These are phyloP conservation scores for Gyps fulvus DNA, from an alignment of 2,113 vertebrate species.

Conservation along the genomic window DNA sequence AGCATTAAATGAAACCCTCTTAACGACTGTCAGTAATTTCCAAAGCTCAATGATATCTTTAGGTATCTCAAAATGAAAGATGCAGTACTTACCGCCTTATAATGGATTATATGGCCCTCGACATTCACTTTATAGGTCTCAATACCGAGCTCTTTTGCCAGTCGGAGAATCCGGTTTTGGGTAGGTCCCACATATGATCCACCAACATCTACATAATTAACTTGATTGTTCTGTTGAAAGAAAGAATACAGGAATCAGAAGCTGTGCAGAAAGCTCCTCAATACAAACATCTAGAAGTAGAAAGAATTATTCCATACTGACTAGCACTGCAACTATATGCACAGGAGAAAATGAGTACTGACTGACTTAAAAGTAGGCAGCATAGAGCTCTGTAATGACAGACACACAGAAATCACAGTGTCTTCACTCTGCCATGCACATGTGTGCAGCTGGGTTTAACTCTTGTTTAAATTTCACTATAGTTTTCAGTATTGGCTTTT, in stretches of 20 bases:
- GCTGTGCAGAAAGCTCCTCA: neutral
- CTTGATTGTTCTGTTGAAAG: slow-evolving; percentile 69
- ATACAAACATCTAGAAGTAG: neutral
- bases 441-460: neutral
- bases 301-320: neutral
- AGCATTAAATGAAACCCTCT: neutral
- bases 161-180: slow-evolving; percentile 80
- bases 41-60: neutral
- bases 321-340: neutral
- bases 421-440: neutral
- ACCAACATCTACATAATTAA: slow-evolving; percentile 81
- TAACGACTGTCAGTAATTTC: neutral
- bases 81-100: slow-evolving; percentile 69
- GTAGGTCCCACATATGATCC: slow-evolving; percentile 83
- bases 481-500: neutral
- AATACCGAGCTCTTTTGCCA: slow-evolving; percentile 80
- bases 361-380: neutral
- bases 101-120: slow-evolving; percentile 60
- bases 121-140: slow-evolving; percentile 81
- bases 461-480: neutral
- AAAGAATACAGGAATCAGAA: neutral
- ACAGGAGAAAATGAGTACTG: neutral
- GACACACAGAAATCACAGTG: neutral
- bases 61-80: neutral
- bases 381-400: neutral